Evolutionary conservation across 2,888 invertebrate species (phyloP), one percentile per base, ranked within the genome.

Genomic region (Zhengitettix transpicula): DNA sequence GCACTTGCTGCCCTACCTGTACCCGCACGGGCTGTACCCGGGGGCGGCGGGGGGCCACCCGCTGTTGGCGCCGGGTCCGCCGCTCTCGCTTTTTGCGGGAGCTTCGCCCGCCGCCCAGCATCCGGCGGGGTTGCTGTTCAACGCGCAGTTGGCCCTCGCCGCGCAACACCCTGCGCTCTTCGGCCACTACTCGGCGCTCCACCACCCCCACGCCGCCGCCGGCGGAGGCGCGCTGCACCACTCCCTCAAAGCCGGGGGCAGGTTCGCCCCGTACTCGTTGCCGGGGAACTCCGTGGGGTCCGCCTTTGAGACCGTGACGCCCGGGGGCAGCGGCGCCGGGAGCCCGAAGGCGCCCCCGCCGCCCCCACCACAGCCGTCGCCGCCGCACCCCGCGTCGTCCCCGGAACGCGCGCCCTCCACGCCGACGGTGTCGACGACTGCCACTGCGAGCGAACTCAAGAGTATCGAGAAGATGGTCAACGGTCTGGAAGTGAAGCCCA

Each of bases 381-480:
- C 81, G 81, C 1, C 78, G 79, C 67, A 76, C 64, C 75, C 62
- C 64, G 74, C 69, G 66, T 82, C 72, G 68, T 83, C 79, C 40
- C 75, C 76, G 58, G 78, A 82, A 15, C 73, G 76, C 54, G 74
- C 76, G 63, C 75, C 76, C 64, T 72, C 70, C 42, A 75, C 75
- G 67, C 73, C 73, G 41, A 59, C 73, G 69, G 63, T 76, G 71
- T 66, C 69, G 60, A 68, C 72, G 56, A 72, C 70, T 71, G 58
- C 83, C 81, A 64, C 80, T 78, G 64, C 87, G 53, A 88, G 85
- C 64, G 94, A 95, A 75, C 81, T 96, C 67, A 94, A 94, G 76
- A 93, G 87, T 74, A 96, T 96, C 77, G 95, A 96, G 77, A 91
- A 94, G 73, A 95, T 95, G 95, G 93, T 96, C 67, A 95, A 94